phyloP scores from a whole-genome alignment of 1,140 invertebrate genomes.

The Eubasilissa regina region DNA sequence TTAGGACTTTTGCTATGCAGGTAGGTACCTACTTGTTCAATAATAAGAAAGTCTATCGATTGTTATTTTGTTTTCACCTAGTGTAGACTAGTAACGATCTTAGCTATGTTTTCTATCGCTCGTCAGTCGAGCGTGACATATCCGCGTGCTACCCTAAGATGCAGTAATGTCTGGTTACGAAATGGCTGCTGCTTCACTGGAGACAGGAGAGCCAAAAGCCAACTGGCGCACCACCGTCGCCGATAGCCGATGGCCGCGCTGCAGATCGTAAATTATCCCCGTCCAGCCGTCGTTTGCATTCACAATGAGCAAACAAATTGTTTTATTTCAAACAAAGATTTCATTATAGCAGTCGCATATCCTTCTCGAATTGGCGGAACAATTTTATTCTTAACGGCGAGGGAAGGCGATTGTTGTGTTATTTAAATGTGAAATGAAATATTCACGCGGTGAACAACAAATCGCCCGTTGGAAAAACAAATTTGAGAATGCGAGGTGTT shows the following conservation, averaged over 20 bases:
- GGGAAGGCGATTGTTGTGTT: slow-evolving; percentile 37
- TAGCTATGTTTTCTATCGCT: too few species aligned
- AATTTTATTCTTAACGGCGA: slow-evolving; percentile 21
- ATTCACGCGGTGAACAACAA: slow-evolving; percentile 45
- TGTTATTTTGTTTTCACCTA: too few species aligned
- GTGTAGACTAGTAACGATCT: too few species aligned
- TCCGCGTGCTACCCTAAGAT: neutral
- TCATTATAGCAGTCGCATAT: slow-evolving; percentile 15
- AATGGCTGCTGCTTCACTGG: neutral
- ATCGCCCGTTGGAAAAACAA: slow-evolving; percentile 37
- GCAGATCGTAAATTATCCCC: slow-evolving; percentile 29
- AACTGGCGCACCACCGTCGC: slow-evolving; percentile 13
- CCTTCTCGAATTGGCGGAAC: slow-evolving; percentile 16
- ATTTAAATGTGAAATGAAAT: slow-evolving; percentile 29
- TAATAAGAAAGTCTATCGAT: too few species aligned
- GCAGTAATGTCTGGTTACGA: neutral
- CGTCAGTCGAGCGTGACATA: too few species aligned
- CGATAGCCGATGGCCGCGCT: slow-evolving; percentile 8
- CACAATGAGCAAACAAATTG: slow-evolving; percentile 44
- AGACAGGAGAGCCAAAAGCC: neutral
- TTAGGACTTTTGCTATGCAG: too few species aligned
- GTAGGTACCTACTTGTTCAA: too few species aligned
- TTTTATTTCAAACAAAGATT: slow-evolving; percentile 37
- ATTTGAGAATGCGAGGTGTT: slow-evolving; percentile 39
- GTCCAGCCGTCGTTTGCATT: slow-evolving; percentile 31